These are phyloP conservation scores for Hipposideros larvatus DNA, from an alignment of 2,797 vertebrate species.

Conservation along the genomic window DNA sequence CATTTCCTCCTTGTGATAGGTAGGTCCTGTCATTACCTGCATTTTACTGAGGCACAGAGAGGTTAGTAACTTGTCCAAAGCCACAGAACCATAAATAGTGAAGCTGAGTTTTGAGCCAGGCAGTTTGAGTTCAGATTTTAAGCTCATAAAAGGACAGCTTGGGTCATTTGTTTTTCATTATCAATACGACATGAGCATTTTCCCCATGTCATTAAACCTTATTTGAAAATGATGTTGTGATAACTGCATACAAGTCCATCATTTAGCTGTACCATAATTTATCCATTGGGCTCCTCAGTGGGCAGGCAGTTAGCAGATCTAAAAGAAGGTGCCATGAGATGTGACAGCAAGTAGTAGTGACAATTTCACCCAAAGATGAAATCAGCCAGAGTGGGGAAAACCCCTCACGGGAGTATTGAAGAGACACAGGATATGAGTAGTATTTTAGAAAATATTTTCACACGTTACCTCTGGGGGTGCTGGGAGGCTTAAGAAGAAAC, in stretches of 20 bases:
- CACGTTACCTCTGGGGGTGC: neutral
- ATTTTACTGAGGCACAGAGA: neutral
- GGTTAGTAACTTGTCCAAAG: neutral
- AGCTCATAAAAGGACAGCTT: neutral
- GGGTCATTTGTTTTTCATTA: neutral
- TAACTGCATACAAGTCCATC: neutral
- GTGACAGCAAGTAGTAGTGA: neutral
- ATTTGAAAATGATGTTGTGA: neutral
- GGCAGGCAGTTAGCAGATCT: neutral
- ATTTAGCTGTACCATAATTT: fast-evolving
- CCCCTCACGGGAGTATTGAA: neutral
- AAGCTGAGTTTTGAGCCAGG: neutral
- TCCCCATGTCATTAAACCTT: neutral
- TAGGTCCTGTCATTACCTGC: neutral
- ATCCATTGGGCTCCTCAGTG: too few relatives aligned
- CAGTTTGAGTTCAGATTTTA: neutral
- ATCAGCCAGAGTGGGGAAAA: neutral
- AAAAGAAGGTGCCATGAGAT: neutral
- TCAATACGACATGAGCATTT: neutral
- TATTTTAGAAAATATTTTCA: neutral
- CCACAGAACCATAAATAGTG: neutral
- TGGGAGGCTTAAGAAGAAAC: neutral
- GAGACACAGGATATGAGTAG: neutral
- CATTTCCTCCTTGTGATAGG: neutral
- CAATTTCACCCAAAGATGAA: neutral